Evolutionary conservation across 2,113 vertebrate species (phyloP).

Genomic region (Brachypteracias leptosomus): DNA sequence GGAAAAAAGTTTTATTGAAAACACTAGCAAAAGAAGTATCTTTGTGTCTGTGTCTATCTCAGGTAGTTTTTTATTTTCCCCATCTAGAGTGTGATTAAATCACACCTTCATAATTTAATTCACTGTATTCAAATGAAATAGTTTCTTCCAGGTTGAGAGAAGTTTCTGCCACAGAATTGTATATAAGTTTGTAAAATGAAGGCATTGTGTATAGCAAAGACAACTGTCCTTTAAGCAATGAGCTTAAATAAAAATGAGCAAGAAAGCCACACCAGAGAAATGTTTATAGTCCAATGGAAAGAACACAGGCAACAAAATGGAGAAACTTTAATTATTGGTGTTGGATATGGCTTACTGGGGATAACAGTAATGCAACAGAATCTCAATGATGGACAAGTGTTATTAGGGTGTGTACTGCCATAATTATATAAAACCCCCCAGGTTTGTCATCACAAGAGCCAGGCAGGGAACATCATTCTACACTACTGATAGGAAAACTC

Average conservation of each 20-base stretch:
- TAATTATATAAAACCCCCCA: not conserved
- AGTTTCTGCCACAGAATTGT: not conserved
- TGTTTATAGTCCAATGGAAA: not conserved
- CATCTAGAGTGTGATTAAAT: not conserved
- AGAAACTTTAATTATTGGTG: not conserved
- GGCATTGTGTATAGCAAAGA: not conserved
- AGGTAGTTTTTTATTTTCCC: not conserved
- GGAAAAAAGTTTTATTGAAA: not conserved
- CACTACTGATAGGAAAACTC: not conserved
- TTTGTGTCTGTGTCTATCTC: constrained; percentile 5
- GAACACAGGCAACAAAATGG: not conserved
- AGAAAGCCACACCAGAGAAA: not conserved
- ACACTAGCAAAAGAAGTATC: not conserved
- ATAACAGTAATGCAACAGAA: not conserved
- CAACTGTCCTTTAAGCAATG: not conserved
- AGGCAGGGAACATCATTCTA: not conserved
- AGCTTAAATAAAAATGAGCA: not conserved
- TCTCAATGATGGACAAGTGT: not conserved
- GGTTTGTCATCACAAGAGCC: not conserved
- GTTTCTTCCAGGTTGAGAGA: not conserved
- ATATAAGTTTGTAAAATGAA: not conserved
- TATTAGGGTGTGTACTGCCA: not conserved
- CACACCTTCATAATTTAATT: not conserved
- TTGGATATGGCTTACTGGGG: not conserved
- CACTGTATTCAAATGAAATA: not conserved